Base-by-base conservation (phyloP, 2,888 invertebrate genomes). In the Zootermopsis nevadensis region DNA sequence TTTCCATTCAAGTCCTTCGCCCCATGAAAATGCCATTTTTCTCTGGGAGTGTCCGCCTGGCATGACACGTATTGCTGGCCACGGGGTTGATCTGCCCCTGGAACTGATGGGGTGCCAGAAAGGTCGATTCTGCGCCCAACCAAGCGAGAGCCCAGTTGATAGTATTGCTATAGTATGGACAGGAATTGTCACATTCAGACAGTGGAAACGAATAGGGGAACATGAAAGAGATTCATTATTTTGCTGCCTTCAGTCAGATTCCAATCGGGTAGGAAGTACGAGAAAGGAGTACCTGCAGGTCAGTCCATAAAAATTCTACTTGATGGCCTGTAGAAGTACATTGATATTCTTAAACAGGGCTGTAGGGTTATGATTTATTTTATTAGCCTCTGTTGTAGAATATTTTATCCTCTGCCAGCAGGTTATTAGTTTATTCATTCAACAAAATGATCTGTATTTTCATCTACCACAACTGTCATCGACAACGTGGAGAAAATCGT, bases 11-110 rank as follows among this genome's bases (percentile, higher is more conserved):
- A 38, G 69, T 84, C 55, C 66, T 31, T 80, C n/a, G 66, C 66
- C 42, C 77, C 55, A 77, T 82, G 82, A 76, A 82, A 82, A 80
- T 74, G 80, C 77, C 66, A 38, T 82, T 82, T 82, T 66, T 82
- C 35, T 77, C 38, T 42, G 10, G 60, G 48, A 19, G 48, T 48
- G 48, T 27, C 27, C 60, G 60, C 27, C 60, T 27, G n/a, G 10
- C 60, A 10, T 60, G 60, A 60, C 27, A 60, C 60, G 27, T 27
- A 27, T 27, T 60, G 27, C 60, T 60, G 60, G 60, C n/a, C 60
- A 60, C 55, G 24, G 55, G 55, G 6, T 27, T n/a, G n/a, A n/a
- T 27, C n/a, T 60, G 19, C 48, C 48, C 48, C 48, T 48, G 48
- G 19, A 15, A 15, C 48, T 19, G 48, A 48, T 48, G 48, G 48